Evolutionary conservation across 2,797 vertebrate genomes (phyloP).

Genomic region (Sebastes glaucus): DNA sequence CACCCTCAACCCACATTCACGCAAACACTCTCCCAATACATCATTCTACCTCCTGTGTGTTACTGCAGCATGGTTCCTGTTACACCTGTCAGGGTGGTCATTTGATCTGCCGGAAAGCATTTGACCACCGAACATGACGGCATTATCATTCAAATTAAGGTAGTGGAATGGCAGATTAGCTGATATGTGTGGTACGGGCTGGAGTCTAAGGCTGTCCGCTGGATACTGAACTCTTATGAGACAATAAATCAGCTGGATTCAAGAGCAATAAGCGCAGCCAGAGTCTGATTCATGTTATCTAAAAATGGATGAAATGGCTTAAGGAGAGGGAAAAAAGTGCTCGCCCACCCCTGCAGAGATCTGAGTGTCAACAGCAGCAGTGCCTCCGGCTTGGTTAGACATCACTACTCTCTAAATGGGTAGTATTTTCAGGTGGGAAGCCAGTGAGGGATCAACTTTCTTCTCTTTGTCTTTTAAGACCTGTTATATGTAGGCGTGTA

Average conservation of each 20-base stretch:
- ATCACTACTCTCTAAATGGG: background rate
- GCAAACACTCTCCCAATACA: slow-evolving; percentile 14
- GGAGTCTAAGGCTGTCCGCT: background rate
- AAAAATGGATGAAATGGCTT: background rate
- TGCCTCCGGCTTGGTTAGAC: background rate
- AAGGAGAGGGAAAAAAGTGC: background rate
- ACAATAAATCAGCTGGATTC: background rate
- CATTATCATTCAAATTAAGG: slow-evolving; percentile 17
- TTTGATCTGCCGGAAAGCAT: slow-evolving; percentile 28
- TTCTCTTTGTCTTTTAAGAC: background rate
- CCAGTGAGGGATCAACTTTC: background rate
- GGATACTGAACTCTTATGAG: background rate
- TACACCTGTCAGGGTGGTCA: slow-evolving; percentile 10
- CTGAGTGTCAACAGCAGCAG: background rate
- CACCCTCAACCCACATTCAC: background rate
- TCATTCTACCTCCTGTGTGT: slow-evolving; percentile 21
- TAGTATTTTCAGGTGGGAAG: background rate
- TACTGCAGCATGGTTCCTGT: slow-evolving; percentile 27
- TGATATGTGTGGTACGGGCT: background rate
- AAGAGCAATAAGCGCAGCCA: background rate
- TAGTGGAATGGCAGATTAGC: background rate
- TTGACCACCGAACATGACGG: slow-evolving; percentile 3
- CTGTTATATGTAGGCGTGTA: background rate
- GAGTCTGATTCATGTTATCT: background rate
- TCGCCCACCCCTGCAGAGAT: background rate